Evolutionary conservation across 1,140 invertebrate genomes (phyloP).

Genomic region (Dryas iulia): DNA sequence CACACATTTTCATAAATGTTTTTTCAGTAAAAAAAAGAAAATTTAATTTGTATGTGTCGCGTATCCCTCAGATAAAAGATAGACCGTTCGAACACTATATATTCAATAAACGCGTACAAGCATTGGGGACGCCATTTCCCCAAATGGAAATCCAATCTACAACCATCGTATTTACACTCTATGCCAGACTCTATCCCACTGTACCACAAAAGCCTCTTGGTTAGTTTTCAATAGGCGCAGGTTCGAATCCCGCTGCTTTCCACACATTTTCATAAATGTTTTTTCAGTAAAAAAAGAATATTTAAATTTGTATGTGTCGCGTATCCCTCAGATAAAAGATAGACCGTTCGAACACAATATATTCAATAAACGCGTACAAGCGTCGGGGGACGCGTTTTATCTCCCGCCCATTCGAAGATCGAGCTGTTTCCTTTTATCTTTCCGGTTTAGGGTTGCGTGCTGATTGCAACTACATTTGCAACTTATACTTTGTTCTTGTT

Average conservation of each 20-base stretch:
- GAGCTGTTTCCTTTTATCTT: slow-evolving; percentile 19
- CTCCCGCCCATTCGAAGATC: slow-evolving; percentile 23
- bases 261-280: too few relatives aligned
- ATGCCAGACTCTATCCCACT: too few relatives aligned
- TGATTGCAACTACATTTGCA: neutral
- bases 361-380: slow-evolving; percentile 20
- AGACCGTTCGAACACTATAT: neutral
- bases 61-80: neutral
- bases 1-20: too few relatives aligned
- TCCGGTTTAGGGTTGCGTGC: neutral
- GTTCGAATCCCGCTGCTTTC: too few relatives aligned
- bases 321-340: neutral
- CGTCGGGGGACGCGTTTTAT: slow-evolving; percentile 21
- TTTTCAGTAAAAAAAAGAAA: too few relatives aligned
- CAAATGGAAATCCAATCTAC: too few relatives aligned
- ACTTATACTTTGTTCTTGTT: neutral
- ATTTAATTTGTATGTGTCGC: neutral
- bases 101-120: slow-evolving; percentile 28
- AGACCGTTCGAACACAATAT: neutral
- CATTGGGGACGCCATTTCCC: too few relatives aligned
- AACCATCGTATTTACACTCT: too few relatives aligned
- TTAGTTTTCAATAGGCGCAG: too few relatives aligned
- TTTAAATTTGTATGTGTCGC: neutral
- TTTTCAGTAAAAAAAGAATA: too few relatives aligned
- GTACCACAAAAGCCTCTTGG: too few relatives aligned